Conservation (phyloP, 2,113 vertebrate species). For the Colistium nudipinnis region DNA sequence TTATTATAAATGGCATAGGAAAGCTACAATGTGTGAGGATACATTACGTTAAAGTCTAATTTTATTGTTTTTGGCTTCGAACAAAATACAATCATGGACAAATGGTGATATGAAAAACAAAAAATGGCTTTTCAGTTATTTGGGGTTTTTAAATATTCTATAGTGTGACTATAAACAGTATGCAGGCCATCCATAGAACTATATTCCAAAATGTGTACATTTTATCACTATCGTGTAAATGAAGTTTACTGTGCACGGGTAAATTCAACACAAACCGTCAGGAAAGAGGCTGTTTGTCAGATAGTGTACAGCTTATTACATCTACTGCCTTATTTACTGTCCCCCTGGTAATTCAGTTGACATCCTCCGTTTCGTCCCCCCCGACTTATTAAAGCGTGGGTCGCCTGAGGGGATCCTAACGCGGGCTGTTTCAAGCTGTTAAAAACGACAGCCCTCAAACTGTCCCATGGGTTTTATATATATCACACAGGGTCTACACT, state of each 20-base stretch:
- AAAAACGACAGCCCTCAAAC: slow-evolving; percentile 67
- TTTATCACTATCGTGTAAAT: not conserved
- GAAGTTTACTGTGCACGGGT: not conserved
- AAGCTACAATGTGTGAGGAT: too few species aligned
- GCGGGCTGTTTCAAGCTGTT: slow-evolving; percentile 70
- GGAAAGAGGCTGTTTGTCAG: slow-evolving; percentile 20
- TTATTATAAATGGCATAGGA: too few species aligned
- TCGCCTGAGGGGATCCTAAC: slow-evolving; percentile 72
- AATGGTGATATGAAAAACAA: not conserved
- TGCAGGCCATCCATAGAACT: too few species aligned
- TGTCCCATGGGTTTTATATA: slow-evolving; percentile 70
- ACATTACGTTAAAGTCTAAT: too few species aligned
- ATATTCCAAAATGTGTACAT: not conserved
- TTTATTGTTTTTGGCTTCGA: not conserved
- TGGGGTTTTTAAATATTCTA: not conserved
- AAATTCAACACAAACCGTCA: slow-evolving; percentile 20
- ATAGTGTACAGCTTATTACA: slow-evolving; percentile 35
- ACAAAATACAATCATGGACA: not conserved
- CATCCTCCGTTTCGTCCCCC: slow-evolving; percentile 42
- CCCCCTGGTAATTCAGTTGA: slow-evolving; percentile 61
- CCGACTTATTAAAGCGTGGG: slow-evolving; percentile 74
- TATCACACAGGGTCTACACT: slow-evolving; percentile 15
- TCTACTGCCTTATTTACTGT: slow-evolving; percentile 56
- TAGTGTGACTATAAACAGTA: not conserved
- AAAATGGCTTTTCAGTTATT: not conserved